These are phyloP conservation scores for Drosophila oshimai DNA, from an alignment of 1,140 invertebrate genomes.

Conservation along the genomic window DNA sequence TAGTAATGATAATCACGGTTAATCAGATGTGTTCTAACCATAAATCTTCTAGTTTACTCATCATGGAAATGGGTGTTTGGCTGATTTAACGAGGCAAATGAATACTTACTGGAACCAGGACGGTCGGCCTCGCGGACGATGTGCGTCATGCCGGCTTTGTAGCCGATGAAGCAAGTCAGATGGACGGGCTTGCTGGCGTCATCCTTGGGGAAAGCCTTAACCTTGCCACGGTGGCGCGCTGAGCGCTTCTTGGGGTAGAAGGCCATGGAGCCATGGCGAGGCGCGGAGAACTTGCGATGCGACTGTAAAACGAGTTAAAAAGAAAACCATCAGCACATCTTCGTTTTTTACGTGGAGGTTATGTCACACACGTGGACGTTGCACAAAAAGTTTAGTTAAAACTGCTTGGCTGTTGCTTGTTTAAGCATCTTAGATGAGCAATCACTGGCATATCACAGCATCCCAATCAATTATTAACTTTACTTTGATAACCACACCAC, in stretches of 20 bases:
- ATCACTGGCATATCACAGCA: not conserved
- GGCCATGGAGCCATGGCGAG: slow-evolving; percentile 99
- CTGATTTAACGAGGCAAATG: not conserved
- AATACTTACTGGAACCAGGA: slow-evolving; percentile 97
- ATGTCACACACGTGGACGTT: slow-evolving; percentile 8
- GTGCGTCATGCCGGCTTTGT: slow-evolving; percentile 99
- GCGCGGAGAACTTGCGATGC: slow-evolving; percentile 99
- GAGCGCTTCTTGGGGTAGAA: slow-evolving; percentile 99
- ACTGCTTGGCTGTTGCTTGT: no score
- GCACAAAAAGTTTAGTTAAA: not conserved
- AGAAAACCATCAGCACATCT: not conserved
- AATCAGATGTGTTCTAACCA: slow-evolving; percentile 82
- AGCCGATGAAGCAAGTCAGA: slow-evolving; percentile 98
- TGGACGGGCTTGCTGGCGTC: slow-evolving; percentile 98
- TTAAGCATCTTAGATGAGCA: not conserved
- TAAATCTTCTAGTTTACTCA: slow-evolving; percentile 77
- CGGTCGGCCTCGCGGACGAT: slow-evolving; percentile 99
- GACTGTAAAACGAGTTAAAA: slow-evolving; percentile 88
- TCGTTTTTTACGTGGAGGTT: not conserved
- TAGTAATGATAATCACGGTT: slow-evolving; percentile 81
- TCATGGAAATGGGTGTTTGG: slow-evolving; percentile 46
- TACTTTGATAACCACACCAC: not conserved
- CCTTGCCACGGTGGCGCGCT: slow-evolving; percentile 97
- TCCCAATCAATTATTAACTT: not conserved
- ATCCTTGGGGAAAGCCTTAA: slow-evolving; percentile 99